Evolutionary conservation across 2,888 invertebrate genomes (phyloP), one percentile per base, ranked within the genome.

Genomic region (Metacarcinus magister): DNA sequence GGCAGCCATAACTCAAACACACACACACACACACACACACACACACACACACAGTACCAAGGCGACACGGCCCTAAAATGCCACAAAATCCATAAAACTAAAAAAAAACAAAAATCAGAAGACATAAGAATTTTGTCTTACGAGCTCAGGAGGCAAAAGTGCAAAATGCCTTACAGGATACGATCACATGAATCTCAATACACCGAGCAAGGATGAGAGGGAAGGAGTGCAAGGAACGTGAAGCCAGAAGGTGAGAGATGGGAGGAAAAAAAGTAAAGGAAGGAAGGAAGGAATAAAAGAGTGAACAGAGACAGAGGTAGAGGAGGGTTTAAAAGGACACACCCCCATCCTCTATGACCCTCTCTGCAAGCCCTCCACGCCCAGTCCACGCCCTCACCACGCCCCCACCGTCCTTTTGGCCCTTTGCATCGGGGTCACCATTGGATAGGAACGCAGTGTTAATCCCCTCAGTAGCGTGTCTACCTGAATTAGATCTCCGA

Each of bases 151-250:
- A 82, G 82, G 82, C 13, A 82, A 82, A 82, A 82, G 82, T 82
- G 82, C 82, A 82, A 32, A 82, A 82, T 82, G 8, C 82, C 32
- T 82, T 13, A 10, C 28, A 82, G 82, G 82, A 82, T 13, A 82
- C 82, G 82, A 82, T 82, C 82, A 32, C 82, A 82, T 82, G 82
- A 82, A 82, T 82, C 28, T 82, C 32, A 82, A 82, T 82, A 32
- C 10, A 32, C 82, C 82, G 32, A 7, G 67, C n/a, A 67, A 67
- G n/a, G n/a, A 67, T 67, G 82, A 82, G 13, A 82, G 32, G 82
- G 32, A 82, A 16, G 16, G 82, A 32, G 82, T 13, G 32, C 10
- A 32, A 82, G 32, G 16, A 32, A 32, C 7, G 32, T 13, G 16
- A 32, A 32, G 13, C 10, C 13, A 32, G 28, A 13, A 8, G 16